Percentiles rank a stretch among this genome's conserved stretches.
These are phyloP conservation scores for Lampropteryx suffumata DNA, from an alignment of 2,888 invertebrate genomes.

Conservation along the genomic window DNA sequence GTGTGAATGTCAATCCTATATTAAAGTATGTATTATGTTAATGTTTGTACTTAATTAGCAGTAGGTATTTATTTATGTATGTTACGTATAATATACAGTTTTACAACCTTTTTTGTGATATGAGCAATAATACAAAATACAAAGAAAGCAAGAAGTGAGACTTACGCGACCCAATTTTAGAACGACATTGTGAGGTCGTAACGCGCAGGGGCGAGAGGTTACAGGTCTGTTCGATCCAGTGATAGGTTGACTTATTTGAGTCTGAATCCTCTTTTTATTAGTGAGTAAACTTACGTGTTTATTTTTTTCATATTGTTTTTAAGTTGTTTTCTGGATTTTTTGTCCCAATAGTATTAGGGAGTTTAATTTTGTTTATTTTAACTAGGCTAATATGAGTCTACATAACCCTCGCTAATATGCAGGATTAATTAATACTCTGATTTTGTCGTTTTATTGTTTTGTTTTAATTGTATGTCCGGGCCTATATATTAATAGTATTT, in stretches of 20 bases:
- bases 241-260: conserved; percentile 67
- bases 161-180: conserved; percentile 58
- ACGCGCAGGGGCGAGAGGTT: conserved; percentile 30
- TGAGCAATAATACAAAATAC: conserved; percentile 78
- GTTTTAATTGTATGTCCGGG: conserved; percentile 76
- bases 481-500: conserved; percentile 81
- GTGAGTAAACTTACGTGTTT: conserved; percentile 81
- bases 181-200: conserved; percentile 53
- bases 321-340: conserved; percentile 80
- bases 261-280: conserved; percentile 80
- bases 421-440: conserved; percentile 80
- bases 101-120: conserved; percentile 75
- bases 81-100: conserved; percentile 72
- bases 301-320: conserved; percentile 82
- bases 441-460: conserved; percentile 79
- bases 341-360: conserved; percentile 83
- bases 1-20: conserved; percentile 15
- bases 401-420: conserved; percentile 70
- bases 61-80: conserved; percentile 73
- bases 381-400: conserved; percentile 72
- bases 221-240: conserved; percentile 53
- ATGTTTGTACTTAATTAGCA: conserved; percentile 80
- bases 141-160: conserved; percentile 61
- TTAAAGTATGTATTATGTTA: conserved; percentile 42
- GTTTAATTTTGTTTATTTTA: conserved; percentile 81